phyloP scores from a whole-genome alignment of 2,888 invertebrate species.

The Phytoseiulus persimilis region DNA sequence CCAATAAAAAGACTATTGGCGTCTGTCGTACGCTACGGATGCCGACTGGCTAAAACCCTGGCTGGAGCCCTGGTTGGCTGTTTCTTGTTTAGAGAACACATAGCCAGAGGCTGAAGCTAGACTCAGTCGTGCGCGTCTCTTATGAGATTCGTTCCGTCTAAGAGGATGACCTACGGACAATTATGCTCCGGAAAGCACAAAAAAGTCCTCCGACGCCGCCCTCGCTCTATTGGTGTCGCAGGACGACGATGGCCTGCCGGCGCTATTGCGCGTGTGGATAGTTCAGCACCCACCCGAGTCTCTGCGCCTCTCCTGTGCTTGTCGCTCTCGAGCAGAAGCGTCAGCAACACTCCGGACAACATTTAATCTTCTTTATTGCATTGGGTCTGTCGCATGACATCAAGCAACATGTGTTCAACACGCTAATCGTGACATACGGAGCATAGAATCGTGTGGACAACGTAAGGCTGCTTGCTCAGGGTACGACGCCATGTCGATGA shows the following conservation, averaged over 20 bases:
- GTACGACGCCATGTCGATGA: neutral
- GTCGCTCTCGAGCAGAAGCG: neutral
- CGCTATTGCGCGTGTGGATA: neutral
- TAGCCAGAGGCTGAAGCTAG: neutral
- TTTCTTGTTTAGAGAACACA: neutral
- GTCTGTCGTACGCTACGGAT: neutral
- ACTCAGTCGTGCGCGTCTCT: neutral
- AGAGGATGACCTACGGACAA: neutral
- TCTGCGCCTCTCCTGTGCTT: neutral
- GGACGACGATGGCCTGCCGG: neutral
- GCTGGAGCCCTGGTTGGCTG: neutral
- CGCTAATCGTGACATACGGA: neutral
- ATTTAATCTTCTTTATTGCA: neutral
- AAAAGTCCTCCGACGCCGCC: neutral
- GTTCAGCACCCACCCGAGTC: neutral
- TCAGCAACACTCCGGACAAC: neutral
- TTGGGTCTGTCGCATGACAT: neutral
- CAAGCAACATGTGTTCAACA: neutral
- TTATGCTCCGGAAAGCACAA: neutral
- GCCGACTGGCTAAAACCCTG: neutral
- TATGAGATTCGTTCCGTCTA: neutral
- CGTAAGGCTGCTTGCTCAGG: neutral
- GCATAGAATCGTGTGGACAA: neutral
- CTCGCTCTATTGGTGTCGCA: neutral
- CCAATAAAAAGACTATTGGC: slow-evolving; percentile 5